These are phyloP conservation scores for Podarcis lilfordi DNA, from an alignment of 2,797 vertebrate genomes.

Conservation along the genomic window DNA sequence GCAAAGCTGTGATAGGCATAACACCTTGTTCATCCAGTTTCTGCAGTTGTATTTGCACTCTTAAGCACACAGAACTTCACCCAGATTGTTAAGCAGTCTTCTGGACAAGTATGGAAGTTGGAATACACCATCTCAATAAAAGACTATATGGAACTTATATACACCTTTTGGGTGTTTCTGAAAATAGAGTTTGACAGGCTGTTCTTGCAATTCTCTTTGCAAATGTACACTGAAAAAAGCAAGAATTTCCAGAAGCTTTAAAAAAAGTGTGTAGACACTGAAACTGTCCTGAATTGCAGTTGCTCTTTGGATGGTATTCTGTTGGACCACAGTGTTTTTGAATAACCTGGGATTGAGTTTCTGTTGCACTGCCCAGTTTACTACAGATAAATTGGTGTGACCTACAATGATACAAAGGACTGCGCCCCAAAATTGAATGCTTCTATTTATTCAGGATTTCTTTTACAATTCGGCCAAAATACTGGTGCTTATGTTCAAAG, in stretches of 20 bases:
- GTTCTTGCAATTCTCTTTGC: not conserved
- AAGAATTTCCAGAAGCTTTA: not conserved
- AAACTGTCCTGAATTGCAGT: not conserved
- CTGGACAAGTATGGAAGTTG: not conserved
- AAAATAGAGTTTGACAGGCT: not conserved
- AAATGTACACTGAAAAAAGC: not conserved
- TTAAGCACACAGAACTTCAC: not conserved
- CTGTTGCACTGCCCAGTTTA: not conserved
- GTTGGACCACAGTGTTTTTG: not conserved
- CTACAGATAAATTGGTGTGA: not conserved
- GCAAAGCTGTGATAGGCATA: not conserved
- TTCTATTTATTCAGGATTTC: not conserved
- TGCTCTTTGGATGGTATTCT: not conserved
- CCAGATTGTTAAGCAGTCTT: not conserved
- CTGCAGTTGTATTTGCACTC: not conserved
- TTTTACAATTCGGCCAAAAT: not conserved
- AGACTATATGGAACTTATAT: not conserved
- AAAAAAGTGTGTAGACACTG: not conserved
- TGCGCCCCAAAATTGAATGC: not conserved
- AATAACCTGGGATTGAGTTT: not conserved
- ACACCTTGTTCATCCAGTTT: not conserved
- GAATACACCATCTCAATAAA: not conserved
- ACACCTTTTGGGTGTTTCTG: not conserved
- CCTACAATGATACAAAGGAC: not conserved
- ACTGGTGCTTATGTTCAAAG: not conserved